Evolutionary conservation across 1,140 invertebrate genomes (phyloP).

Genomic region (Vanessa atalanta): DNA sequence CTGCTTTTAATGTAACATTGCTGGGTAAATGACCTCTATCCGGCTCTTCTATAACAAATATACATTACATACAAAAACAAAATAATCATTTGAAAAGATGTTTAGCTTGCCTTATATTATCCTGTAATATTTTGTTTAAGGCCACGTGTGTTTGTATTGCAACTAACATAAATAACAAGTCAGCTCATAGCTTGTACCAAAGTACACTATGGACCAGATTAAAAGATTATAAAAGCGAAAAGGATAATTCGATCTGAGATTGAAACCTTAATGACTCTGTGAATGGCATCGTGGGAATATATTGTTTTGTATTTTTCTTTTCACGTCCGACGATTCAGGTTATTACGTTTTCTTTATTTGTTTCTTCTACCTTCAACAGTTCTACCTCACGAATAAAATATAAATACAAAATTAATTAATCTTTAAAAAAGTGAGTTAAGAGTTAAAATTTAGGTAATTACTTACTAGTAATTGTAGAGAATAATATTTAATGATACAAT

Average conservation of each 20-base stretch:
- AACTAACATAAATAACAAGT: neutral
- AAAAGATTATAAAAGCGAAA: conserved; percentile 1
- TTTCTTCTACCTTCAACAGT: neutral
- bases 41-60: no score
- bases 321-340: neutral
- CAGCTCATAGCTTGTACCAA: neutral
- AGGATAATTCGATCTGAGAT: conserved; percentile 8
- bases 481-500: no score
- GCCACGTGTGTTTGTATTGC: no score
- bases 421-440: no score
- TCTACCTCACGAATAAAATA: neutral
- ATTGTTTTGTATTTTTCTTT: neutral
- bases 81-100: no score
- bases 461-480: no score
- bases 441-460: no score
- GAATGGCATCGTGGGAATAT: neutral
- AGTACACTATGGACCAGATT: neutral
- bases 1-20: no score
- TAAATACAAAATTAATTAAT: neutral
- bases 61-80: no score
- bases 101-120: no score
- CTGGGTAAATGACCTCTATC: no score
- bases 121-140: no score
- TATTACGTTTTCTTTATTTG: neutral
- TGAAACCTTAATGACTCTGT: neutral